These are phyloP conservation scores for Dermolepida albohirtum DNA, from an alignment of 2,888 invertebrate genomes.

Conservation along the genomic window DNA sequence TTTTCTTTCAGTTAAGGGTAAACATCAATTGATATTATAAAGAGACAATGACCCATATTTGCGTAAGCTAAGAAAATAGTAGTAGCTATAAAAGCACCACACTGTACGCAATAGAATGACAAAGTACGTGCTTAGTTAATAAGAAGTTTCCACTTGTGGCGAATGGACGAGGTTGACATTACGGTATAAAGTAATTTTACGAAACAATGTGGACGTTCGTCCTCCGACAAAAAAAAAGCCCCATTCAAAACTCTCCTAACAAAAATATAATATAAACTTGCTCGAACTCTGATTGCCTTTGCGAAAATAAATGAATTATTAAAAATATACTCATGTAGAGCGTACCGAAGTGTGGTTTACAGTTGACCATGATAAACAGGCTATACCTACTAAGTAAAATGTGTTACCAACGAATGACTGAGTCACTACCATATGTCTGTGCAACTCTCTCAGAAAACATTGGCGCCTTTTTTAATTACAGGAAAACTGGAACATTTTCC, in stretches of 20 bases:
- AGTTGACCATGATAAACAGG: slow-evolving; percentile 39
- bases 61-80: slow-evolving; percentile 26
- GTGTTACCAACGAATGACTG: not conserved
- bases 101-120: slow-evolving; percentile 12
- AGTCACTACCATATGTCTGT: not conserved
- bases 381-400: not conserved
- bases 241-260: slow-evolving; percentile 44
- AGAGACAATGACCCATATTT: slow-evolving; percentile 28
- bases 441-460: slow-evolving; percentile 47
- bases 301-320: slow-evolving; percentile 57
- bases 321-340: slow-evolving; percentile 47
- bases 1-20: slow-evolving; percentile 24
- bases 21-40: slow-evolving; percentile 34
- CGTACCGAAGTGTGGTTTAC: slow-evolving; percentile 34
- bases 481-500: slow-evolving; percentile 56
- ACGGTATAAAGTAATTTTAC: slow-evolving; percentile 48
- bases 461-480: slow-evolving; percentile 60
- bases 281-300: slow-evolving; percentile 55
- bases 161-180: slow-evolving; percentile 48
- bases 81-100: slow-evolving; percentile 14
- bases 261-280: slow-evolving; percentile 52
- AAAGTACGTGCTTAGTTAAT: slow-evolving; percentile 43
- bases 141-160: slow-evolving; percentile 40
- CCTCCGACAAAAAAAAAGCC: slow-evolving; percentile 47
- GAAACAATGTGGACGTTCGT: slow-evolving; percentile 48